Percentiles rank a stretch among this genome's conserved stretches.
These are phyloP conservation scores for Alauda arvensis DNA, from an alignment of 2,797 vertebrate species.

Conservation along the genomic window DNA sequence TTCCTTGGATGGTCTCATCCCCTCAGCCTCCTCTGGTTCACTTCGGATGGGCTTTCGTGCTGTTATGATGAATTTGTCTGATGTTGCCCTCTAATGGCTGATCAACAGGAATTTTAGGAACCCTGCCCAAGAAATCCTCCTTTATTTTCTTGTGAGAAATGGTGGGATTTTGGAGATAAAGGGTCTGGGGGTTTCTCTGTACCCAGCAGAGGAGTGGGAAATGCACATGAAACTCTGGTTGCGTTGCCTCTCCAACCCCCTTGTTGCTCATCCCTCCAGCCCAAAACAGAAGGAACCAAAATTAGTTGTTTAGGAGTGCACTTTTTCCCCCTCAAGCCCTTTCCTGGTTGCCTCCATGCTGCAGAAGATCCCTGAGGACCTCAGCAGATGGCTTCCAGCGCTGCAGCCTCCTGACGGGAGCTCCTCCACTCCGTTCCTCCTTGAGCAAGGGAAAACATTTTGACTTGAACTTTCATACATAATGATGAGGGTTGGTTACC, in stretches of 20 bases:
- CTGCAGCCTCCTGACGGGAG: background rate
- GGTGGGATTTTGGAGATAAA: too few relatives aligned
- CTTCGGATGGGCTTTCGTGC: background rate
- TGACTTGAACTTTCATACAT: constrained; percentile 62
- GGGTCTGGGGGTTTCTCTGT: accelerated
- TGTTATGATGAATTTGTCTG: background rate
- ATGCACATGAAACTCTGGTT: accelerated
- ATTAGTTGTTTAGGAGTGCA: background rate
- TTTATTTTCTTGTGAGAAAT: background rate
- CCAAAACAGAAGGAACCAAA: background rate
- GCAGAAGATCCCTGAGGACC: background rate
- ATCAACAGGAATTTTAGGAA: background rate
- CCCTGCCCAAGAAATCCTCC: background rate
- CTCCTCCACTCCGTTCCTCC: constrained; percentile 41
- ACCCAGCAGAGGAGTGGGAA: background rate
- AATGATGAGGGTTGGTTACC: constrained; percentile 60
- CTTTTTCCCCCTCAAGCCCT: accelerated
- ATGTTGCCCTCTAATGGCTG: constrained; percentile 36
- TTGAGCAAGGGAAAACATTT: constrained; percentile 55
- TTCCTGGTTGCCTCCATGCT: background rate
- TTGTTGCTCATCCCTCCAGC: background rate
- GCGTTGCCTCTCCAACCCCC: background rate
- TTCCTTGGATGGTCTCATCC: background rate
- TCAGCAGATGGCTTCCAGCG: background rate
- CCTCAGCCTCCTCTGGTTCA: background rate